Evolutionary conservation across 2,888 invertebrate species (phyloP).

Genomic region (Sepioteuthis lessoniana): DNA sequence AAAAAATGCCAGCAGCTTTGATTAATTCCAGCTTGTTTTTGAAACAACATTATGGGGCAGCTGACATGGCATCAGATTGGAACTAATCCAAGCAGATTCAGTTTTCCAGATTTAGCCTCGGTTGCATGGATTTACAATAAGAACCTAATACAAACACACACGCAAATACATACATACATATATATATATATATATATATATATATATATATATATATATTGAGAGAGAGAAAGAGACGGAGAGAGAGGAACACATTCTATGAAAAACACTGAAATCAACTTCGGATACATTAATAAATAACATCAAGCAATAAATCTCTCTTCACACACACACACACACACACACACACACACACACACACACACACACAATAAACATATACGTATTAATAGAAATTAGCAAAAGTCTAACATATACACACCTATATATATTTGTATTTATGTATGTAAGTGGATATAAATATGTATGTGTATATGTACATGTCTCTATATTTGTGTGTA

Average conservation of each 20-base stretch:
- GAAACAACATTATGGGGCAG: not conserved
- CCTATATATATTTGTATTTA: not conserved
- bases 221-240: no score
- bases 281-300: no score
- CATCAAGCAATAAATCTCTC: not conserved
- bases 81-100: not conserved
- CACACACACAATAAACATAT: no score
- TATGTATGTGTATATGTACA: slow-evolving; percentile 15
- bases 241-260: no score
- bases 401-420: no score
- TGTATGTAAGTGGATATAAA: not conserved
- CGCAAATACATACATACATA: not conserved
- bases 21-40: slow-evolving; percentile 12
- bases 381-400: no score
- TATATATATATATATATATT: no score
- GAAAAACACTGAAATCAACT: no score
- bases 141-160: not conserved
- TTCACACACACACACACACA: no score
- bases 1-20: not conserved
- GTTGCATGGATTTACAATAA: not conserved
- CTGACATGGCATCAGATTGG: not conserved
- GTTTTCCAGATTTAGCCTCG: not conserved
- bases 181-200: no score
- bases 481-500: not conserved
- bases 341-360: no score